These are phyloP conservation scores for Cataglyphis cursor DNA, from an alignment of 2,888 invertebrate genomes.

Conservation along the genomic window DNA sequence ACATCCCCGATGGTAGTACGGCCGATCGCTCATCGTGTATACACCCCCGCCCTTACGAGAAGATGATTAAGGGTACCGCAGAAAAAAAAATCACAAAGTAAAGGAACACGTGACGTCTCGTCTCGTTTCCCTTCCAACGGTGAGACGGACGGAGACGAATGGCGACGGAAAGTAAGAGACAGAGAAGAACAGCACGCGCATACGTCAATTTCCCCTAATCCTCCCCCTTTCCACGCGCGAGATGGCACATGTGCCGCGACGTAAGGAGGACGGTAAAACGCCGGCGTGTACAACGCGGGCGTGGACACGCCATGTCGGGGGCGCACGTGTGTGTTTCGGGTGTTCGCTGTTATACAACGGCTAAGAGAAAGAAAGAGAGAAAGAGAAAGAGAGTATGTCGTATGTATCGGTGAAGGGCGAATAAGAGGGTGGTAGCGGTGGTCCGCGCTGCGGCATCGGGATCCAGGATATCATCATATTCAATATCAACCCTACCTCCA, in stretches of 20 bases:
- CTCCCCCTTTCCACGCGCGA: conserved; percentile 10
- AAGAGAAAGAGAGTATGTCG: conserved; percentile 57
- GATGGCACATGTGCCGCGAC: conserved; percentile 48
- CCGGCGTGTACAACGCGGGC: conserved; percentile 37
- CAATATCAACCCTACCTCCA: conserved; percentile 80
- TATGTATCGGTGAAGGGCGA: conserved; percentile 69
- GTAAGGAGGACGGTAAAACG: conserved; percentile 35
- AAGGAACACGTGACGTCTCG: conserved; percentile 81
- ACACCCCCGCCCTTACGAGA: conserved; percentile 53
- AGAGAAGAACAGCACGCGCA: conserved; percentile 16
- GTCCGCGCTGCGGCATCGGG: conserved; percentile 76
- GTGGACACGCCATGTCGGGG: conserved; percentile 38
- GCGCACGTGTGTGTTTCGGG: conserved; percentile 23
- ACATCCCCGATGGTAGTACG: conserved; percentile 32
- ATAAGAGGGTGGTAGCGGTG: conserved; percentile 79
- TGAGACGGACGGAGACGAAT: conserved; percentile 47
- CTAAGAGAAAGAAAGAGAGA: conserved; percentile 44
- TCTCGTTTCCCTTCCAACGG: conserved; percentile 74
- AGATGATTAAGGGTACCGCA: conserved; percentile 68
- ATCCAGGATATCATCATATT: conserved; percentile 84
- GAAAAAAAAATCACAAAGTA: conserved; percentile 80
- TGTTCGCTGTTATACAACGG: conserved; percentile 20
- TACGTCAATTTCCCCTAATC: conserved; percentile 36
- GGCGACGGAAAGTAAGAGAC: conserved; percentile 3
- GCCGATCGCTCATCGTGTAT: conserved; percentile 23